Evolutionary conservation across 92 coral and sea anemone species (phyloP), one percentile per base, ranked within the genome.

Genomic region (Zoanthus solanderi): DNA sequence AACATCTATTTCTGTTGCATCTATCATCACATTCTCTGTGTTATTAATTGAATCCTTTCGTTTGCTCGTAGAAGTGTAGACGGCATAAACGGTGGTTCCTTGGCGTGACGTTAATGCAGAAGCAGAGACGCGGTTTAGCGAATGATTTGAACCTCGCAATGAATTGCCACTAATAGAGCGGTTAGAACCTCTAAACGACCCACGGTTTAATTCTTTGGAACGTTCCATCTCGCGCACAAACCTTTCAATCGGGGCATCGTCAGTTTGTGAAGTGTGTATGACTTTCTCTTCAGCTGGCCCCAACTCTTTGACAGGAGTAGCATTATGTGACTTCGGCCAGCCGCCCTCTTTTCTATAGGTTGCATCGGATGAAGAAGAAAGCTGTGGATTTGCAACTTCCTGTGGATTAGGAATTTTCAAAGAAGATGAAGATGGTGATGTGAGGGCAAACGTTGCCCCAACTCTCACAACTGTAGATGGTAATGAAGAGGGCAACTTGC

Each of bases 1-100:
- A 13, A 91, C 94, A 16, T 86, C 83, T 68, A 87, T 79, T 31
- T 68, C 82, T 18, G 94, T 91, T 7, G 87, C 89, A 79, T 91
- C 94, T 53, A 91, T 91, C 72, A 91, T 83, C 13, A 91, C 89
- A 45, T 44, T 47, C 23, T 45, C 76, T 30, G 13, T 81, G 23
- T 58, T 81, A 17, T 65, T 47, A 63, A 81, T 29, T 3, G 85
- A 81, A 44, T 66, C 85, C 63, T 30, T 67, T 7, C 61, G 71
- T 45, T 31, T 16, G 30, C 47, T 15, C 28, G 85, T 81, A 31
- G 75, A 63, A 5, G 85, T 46, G 75, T 66, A 81, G 23, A 81
- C 85, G 14, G 85, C 85, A 81, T 65, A 81, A 6, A 81, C 85
- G 1, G 75, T 81, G 60, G 85, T 30, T 8, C 63, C 60, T 18